Base-by-base conservation (phyloP, 92 coral and sea anemone genomes). In the Meandrina meandrites region DNA sequence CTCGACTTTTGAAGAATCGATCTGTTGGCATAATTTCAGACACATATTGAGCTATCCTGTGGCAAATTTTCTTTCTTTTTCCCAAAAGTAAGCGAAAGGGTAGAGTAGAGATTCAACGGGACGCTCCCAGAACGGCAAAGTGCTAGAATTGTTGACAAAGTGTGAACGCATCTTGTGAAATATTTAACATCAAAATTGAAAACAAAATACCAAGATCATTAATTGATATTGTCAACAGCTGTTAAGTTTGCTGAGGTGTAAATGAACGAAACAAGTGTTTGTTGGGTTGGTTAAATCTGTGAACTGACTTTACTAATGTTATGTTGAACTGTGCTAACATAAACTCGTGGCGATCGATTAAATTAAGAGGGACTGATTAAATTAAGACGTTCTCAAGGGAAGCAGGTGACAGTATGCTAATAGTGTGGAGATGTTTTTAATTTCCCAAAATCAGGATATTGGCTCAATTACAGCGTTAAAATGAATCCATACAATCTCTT, bases 141-240 rank as follows among this genome's bases (percentile, higher is more conserved):
- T 19, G 28, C 57, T 60, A 73, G 22, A 56, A 54, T 12, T 56
- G 57, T 66, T 85, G 76, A 64, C 76, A 76, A 76, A 76, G 68
- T 51, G 73, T 77, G 57, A 62, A 77, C 75, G 15, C 58, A 42
- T 76, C 70, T 76, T 77, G 64, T 77, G 15, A 77, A 45, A 28
- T 18, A 60, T 31, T 76, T 76, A 69, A 28, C 78, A 57, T 85
- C 51, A n/a, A 73, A 37, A 16, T 85, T 78, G 76, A 85, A 58
- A 85, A 85, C 82, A 85, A 85, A 66, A 85, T 78, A 62, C 77
- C 82, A 31, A 67, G 83, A 64, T 76, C 82, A 85, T 85, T 85
- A 27, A 85, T 84, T 84, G 88, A 84, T 84, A 45, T 14, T 56
- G 31, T 75, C 81, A 84, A 75, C 81, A 84, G 88, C 86, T 74